Conservation (phyloP, 2,797 vertebrate genomes). For the Cuniculus paca region DNA sequence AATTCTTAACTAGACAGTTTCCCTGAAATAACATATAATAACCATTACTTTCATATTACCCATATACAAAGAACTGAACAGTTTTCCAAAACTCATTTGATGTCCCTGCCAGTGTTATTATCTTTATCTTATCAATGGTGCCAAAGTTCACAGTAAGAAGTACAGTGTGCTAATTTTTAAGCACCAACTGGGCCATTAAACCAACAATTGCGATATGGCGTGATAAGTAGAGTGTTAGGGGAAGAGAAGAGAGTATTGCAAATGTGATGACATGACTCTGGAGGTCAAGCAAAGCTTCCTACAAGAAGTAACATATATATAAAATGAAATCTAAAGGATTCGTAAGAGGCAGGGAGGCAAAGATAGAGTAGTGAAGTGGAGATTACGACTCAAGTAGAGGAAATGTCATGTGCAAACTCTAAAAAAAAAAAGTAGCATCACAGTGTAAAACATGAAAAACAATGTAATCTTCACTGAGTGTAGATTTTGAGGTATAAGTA, state of each 20-base stretch:
- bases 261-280: not conserved
- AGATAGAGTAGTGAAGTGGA: not conserved
- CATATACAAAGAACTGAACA: not conserved
- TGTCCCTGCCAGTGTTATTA: not conserved
- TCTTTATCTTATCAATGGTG: not conserved
- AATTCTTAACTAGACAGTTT: constrained; percentile 46
- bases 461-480: not conserved
- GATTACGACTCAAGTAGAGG: not conserved
- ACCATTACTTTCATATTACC: not conserved
- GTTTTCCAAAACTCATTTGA: not conserved
- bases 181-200: not conserved
- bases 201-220: not conserved
- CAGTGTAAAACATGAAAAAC: not conserved
- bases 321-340: not conserved
- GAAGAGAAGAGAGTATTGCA: not conserved
- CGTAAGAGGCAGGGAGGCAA: not conserved
- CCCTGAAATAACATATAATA: not conserved
- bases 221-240: not conserved
- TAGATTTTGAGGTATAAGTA: not conserved
- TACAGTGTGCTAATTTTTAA: constrained; percentile 22
- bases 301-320: not conserved
- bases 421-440: not conserved
- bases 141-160: constrained; percentile 28
- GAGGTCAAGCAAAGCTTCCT: constrained; percentile 19
- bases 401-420: not conserved